Conservation (phyloP, 2,888 invertebrate species). For the Sisyra nigra region DNA sequence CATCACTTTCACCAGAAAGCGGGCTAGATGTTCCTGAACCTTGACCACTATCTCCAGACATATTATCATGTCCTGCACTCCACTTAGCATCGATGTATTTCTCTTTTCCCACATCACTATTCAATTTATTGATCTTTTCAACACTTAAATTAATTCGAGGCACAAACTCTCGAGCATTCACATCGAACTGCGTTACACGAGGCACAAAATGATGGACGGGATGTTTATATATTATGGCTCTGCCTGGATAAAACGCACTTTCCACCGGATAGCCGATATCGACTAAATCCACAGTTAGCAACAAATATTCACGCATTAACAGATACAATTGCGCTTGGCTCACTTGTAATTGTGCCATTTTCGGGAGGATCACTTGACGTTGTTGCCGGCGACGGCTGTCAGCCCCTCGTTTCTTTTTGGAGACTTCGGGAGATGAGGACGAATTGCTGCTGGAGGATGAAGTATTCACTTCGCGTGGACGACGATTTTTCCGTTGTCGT, state of each 20-base stretch:
- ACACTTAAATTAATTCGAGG: constrained; percentile 22
- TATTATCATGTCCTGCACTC: constrained; percentile 2
- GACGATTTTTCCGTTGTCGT: constrained; percentile 34
- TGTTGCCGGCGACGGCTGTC: constrained; percentile 4
- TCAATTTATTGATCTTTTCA: not conserved
- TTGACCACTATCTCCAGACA: constrained; percentile 7
- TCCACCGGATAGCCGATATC: constrained; percentile 58
- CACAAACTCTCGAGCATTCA: constrained; percentile 51
- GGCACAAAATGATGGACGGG: constrained; percentile 7
- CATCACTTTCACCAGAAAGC: constrained; percentile 2
- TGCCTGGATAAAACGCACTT: constrained; percentile 38
- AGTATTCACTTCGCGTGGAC: constrained; percentile 14
- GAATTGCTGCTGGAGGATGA: constrained; percentile 11
- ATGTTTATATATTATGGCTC: constrained; percentile 42
- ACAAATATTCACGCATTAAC: constrained; percentile 42
- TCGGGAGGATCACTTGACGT: constrained; percentile 10
- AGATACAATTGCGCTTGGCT: constrained; percentile 36
- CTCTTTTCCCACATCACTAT: not conserved
- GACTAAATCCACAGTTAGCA: constrained; percentile 36
- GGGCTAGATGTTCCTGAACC: constrained; percentile 11
- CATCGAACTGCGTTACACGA: constrained; percentile 31
- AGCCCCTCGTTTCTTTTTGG: constrained; percentile 16
- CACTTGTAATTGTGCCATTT: constrained; percentile 28
- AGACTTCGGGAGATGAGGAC: constrained; percentile 16
- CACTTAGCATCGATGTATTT: not conserved